These are phyloP conservation scores for Proterorhinus semilunaris DNA, from an alignment of 2,113 vertebrate genomes.

Conservation along the genomic window DNA sequence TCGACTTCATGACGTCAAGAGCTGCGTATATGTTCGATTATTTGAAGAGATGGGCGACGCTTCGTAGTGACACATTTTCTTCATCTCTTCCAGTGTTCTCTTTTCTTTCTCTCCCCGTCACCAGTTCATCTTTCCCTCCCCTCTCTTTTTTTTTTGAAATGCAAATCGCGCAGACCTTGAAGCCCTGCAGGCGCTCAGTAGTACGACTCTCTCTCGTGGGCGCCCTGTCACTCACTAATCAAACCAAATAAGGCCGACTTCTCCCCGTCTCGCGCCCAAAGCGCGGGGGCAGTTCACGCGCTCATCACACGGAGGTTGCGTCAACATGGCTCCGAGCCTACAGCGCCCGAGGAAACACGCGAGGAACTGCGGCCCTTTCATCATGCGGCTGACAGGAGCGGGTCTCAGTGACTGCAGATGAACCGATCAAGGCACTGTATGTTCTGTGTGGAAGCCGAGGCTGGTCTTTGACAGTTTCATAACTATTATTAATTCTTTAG, in stretches of 20 bases:
- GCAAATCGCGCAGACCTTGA: conserved; percentile 59
- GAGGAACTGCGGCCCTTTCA: too few species aligned
- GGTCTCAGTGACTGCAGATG: too few species aligned
- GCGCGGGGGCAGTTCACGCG: neutral
- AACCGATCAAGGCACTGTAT: too few species aligned
- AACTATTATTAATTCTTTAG: too few species aligned
- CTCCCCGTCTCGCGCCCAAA: conserved; percentile 21
- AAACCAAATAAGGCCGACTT: conserved; percentile 46
- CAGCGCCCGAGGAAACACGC: conserved; percentile 5
- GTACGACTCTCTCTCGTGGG: conserved; percentile 48
- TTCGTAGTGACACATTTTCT: neutral
- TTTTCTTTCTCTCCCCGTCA: neutral
- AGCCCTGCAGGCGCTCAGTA: conserved; percentile 44
- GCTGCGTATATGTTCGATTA: too few species aligned
- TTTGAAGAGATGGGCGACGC: too few species aligned
- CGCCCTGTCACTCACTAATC: conserved; percentile 56
- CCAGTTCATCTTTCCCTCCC: conserved; percentile 8
- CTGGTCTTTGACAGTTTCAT: too few species aligned
- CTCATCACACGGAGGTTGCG: conserved; percentile 9
- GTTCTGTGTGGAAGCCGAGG: too few species aligned
- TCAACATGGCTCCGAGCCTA: conserved; percentile 12
- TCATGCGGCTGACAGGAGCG: too few species aligned
- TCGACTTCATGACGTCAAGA: too few species aligned
- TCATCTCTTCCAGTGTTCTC: neutral
- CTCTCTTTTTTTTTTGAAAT: conserved; percentile 53